Evolutionary conservation across 2,113 vertebrate species (phyloP).

Genomic region (Bettongia penicillata): DNA sequence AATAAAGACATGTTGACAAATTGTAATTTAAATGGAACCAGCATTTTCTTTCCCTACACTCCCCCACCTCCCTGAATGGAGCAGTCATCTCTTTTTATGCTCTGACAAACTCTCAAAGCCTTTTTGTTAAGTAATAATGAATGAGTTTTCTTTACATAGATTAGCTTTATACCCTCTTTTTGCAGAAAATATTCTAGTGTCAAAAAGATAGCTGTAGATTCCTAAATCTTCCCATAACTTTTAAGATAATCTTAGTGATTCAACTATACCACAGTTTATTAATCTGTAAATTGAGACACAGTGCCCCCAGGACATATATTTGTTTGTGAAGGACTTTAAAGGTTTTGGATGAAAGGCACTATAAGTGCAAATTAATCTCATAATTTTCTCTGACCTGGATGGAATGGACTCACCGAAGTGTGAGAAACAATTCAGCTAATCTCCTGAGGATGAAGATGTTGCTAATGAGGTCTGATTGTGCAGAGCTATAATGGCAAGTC

Average conservation of each 20-base stretch:
- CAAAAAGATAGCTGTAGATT: background rate
- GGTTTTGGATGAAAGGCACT: background rate
- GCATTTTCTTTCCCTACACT: background rate
- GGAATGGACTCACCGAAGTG: conserved; percentile 7
- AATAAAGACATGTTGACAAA: background rate
- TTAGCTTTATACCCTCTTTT: background rate
- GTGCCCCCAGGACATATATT: background rate
- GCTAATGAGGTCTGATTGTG: conserved; percentile 50
- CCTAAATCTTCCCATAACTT: background rate
- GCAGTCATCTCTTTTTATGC: background rate
- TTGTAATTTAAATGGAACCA: background rate
- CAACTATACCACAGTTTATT: conserved; percentile 12
- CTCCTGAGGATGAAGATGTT: conserved; percentile 29
- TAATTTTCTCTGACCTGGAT: conserved; percentile 48
- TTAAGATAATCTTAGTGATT: background rate
- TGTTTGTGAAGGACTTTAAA: conserved; percentile 31
- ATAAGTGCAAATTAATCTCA: conserved; percentile 43
- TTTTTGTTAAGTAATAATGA: background rate
- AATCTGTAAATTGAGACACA: conserved; percentile 6
- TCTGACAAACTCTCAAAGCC: background rate
- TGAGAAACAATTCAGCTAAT: conserved; percentile 50
- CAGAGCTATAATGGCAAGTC: conserved; percentile 28
- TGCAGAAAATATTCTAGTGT: background rate
- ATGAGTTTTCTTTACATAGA: background rate
- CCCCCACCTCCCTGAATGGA: background rate